These are phyloP conservation scores for Ennomos erosarius DNA, from an alignment of 2,888 invertebrate genomes.

Conservation along the genomic window DNA sequence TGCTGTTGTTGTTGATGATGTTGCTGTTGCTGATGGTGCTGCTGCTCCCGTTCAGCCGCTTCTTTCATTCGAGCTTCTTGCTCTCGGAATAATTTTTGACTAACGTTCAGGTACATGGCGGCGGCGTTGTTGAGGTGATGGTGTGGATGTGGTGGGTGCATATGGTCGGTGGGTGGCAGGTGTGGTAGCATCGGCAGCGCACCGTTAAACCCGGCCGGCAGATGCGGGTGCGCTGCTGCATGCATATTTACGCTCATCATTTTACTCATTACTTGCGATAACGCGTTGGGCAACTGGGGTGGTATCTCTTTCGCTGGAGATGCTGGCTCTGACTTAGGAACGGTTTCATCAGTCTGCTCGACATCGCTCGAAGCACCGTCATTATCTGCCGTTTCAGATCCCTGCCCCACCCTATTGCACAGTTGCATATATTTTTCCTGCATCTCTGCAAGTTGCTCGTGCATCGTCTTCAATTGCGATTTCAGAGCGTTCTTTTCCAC, in stretches of 20 bases:
- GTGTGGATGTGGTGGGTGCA: slow-evolving; percentile 83
- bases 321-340: slow-evolving; percentile 85
- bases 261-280: slow-evolving; percentile 88
- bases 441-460: slow-evolving; percentile 95
- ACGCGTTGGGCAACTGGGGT: slow-evolving; percentile 72
- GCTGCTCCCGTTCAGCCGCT: slow-evolving; percentile 86
- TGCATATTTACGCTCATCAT: slow-evolving; percentile 88
- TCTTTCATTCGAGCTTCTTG: slow-evolving; percentile 90
- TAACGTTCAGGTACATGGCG: slow-evolving; percentile 91
- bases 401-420: slow-evolving; percentile 93
- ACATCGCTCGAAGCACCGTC: slow-evolving; percentile 91
- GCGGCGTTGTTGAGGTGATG: slow-evolving; percentile 87
- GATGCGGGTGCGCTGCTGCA: slow-evolving; percentile 81
- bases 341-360: slow-evolving; percentile 83
- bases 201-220: slow-evolving; percentile 86
- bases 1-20: slow-evolving; percentile 73
- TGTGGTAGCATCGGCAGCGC: slow-evolving; percentile 85
- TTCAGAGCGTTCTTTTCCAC: slow-evolving; percentile 95
- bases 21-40: slow-evolving; percentile 65
- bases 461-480: slow-evolving; percentile 93
- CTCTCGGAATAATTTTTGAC: slow-evolving; percentile 92
- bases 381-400: slow-evolving; percentile 90
- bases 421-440: slow-evolving; percentile 95
- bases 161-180: slow-evolving; percentile 80
- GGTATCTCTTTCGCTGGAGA: slow-evolving; percentile 83